Evolutionary conservation across 35 echinoderm and acorn worm genomes (phyloP).

Genomic region (Heliocidaris tuberculata): DNA sequence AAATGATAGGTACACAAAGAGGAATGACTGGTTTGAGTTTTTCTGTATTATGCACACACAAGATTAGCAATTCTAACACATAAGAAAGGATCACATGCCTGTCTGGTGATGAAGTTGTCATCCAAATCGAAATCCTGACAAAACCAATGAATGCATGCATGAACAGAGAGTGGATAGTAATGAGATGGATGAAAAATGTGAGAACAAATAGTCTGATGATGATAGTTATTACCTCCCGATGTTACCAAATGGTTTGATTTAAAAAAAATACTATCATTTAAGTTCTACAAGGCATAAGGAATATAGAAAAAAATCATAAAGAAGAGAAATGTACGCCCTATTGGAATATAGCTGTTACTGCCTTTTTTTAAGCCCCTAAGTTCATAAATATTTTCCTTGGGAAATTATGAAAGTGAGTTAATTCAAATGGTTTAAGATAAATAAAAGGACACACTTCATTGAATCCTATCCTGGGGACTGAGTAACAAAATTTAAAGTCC

Average conservation of each 20-base stretch:
- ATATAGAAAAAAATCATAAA: too few relatives aligned
- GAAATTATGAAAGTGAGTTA: too few relatives aligned
- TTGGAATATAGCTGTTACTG: too few relatives aligned
- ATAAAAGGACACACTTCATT: too few relatives aligned
- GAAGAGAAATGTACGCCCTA: too few relatives aligned
- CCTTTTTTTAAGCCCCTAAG: too few relatives aligned
- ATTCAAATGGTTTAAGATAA: too few relatives aligned
- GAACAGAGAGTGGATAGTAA: background rate
- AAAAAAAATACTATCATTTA: background rate
- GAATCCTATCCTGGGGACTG: too few relatives aligned
- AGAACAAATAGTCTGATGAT: background rate
- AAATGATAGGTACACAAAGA: background rate
- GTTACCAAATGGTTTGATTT: background rate
- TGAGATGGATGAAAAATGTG: background rate
- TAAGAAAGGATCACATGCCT: slow-evolving; percentile 23
- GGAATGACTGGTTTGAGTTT: background rate
- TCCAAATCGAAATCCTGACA: slow-evolving; percentile 43
- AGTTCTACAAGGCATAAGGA: background rate
- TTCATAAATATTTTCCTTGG: too few relatives aligned
- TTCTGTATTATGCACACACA: background rate
- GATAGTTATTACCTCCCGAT: background rate
- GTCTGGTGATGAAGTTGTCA: slow-evolving; percentile 45
- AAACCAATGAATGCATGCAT: slow-evolving; percentile 38
- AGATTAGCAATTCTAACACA: background rate
- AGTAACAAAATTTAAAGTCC: too few relatives aligned